Evolutionary conservation across 1,140 invertebrate genomes (phyloP), one percentile per base, ranked within the genome.

Genomic region (Brachionus calyciflorus): DNA sequence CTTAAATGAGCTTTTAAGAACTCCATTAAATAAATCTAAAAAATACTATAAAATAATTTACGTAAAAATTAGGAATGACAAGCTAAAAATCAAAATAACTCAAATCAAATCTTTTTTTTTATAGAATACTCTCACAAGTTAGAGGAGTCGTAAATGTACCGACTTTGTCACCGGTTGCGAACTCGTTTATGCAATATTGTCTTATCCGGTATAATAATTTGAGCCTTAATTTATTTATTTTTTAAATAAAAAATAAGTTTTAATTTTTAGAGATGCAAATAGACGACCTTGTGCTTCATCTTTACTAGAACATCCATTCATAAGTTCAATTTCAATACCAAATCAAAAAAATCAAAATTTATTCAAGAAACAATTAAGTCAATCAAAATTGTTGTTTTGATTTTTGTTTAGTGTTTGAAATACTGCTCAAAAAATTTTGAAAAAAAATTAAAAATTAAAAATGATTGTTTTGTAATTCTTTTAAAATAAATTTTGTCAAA

Each of bases 181-280:
- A 73, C 51, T 55, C 46, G 3, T 73, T 73, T 55, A 49, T 73
- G 51, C 69, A 73, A 26, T 55, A 37, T 41, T 73, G 69, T 51
- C 24, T 73, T 1, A 73, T 73, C 51, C 69, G 69, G 69, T 55
- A 51, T 40, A 19, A 41, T 21, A 49, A 19, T 55, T 73, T 49
- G 9, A 33, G 7, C 24, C 17, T 7, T 10, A 14, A 41, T 17
- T 19, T 17, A 17, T 1, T 10, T 12, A 41, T 33, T 33, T 17
- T 10, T 28, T 10, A 60, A n/a, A 37, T 9, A 37, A 37, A 17
- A 33, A 37, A 40, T 33, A 17, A 17, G 30, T 40, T 14, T 60
- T 33, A 1, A n/a, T n/a, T 17, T n/a, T 21, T 21, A 73, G 69
- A n/a, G 73, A 76, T 76, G 49, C 73, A 1, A 76, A 76, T 76